These are phyloP conservation scores for Pardalotus punctatus DNA, from an alignment of 2,113 vertebrate species.

Conservation along the genomic window DNA sequence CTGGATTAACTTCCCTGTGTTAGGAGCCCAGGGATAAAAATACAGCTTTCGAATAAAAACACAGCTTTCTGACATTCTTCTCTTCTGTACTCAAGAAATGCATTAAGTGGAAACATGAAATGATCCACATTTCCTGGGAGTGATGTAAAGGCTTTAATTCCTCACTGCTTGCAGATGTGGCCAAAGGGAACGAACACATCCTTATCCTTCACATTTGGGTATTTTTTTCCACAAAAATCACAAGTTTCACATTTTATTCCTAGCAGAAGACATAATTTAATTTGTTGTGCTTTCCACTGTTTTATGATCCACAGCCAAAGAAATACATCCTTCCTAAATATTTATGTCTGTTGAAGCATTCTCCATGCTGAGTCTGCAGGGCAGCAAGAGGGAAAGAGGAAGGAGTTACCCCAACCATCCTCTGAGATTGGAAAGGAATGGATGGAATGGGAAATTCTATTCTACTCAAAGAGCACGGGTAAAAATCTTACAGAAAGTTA, in stretches of 20 bases:
- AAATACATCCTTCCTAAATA: conserved; percentile 11
- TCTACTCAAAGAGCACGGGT: not conserved
- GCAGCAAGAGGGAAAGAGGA: not conserved
- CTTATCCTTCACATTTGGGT: not conserved
- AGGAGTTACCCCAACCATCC: not conserved
- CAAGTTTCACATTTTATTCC: not conserved
- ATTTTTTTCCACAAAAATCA: not conserved
- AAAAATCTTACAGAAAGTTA: not conserved
- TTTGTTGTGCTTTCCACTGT: not conserved
- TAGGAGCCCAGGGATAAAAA: not conserved
- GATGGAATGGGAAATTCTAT: not conserved
- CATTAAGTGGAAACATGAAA: not conserved
- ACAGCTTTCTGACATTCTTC: not conserved
- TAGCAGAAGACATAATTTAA: not conserved
- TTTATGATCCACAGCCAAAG: not conserved
- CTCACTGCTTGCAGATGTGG: not conserved
- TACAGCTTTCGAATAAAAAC: not conserved
- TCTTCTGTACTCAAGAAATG: not conserved
- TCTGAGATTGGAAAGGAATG: not conserved
- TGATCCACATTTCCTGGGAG: not conserved
- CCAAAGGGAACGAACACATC: not conserved
- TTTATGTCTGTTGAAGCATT: not conserved
- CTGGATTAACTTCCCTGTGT: rapidly evolving
- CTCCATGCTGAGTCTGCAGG: not conserved
- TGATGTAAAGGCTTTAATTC: not conserved